These are phyloP conservation scores for Polypedilum pembai DNA, from an alignment of 1,140 invertebrate genomes.

Conservation along the genomic window DNA sequence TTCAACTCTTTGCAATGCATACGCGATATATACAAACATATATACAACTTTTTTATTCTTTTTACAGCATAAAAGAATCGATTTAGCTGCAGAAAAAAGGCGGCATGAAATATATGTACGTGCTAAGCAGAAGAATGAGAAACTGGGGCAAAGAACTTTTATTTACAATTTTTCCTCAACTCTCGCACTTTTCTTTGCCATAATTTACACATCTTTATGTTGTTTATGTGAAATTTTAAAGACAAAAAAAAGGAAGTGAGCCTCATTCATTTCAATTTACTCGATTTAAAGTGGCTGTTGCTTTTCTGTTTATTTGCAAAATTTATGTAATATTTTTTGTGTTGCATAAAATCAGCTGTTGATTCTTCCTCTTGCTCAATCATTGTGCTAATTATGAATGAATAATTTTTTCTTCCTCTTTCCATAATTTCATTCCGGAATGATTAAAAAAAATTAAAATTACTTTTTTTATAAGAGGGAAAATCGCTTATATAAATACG, in stretches of 20 bases:
- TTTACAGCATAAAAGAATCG: slow-evolving; percentile 13
- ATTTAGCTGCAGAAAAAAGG: slow-evolving; percentile 5
- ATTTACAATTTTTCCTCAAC: slow-evolving; percentile 1
- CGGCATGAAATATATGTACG: neutral
- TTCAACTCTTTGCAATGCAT: neutral
- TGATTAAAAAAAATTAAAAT: neutral
- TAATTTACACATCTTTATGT: slow-evolving; percentile 20
- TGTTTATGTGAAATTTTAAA: neutral
- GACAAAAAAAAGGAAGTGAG: too few relatives aligned
- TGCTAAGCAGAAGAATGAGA: neutral
- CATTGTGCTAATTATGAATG: slow-evolving; percentile 1
- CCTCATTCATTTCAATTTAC: too few relatives aligned
- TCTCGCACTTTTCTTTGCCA: neutral
- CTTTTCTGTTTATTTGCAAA: neutral
- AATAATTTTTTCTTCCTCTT: neutral
- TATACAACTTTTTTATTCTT: neutral
- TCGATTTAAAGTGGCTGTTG: too few relatives aligned
- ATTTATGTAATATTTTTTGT: slow-evolving; percentile 12
- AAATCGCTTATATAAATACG: slow-evolving; percentile 25
- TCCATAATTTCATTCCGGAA: neutral
- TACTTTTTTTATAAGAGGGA: neutral
- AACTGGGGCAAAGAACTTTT: slow-evolving; percentile 25
- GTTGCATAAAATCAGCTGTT: neutral
- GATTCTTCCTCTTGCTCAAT: neutral
- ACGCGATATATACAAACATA: neutral